Evolutionary conservation across 2,113 vertebrate species (phyloP).

Genomic region (Ptychochromis oligacanthus): DNA sequence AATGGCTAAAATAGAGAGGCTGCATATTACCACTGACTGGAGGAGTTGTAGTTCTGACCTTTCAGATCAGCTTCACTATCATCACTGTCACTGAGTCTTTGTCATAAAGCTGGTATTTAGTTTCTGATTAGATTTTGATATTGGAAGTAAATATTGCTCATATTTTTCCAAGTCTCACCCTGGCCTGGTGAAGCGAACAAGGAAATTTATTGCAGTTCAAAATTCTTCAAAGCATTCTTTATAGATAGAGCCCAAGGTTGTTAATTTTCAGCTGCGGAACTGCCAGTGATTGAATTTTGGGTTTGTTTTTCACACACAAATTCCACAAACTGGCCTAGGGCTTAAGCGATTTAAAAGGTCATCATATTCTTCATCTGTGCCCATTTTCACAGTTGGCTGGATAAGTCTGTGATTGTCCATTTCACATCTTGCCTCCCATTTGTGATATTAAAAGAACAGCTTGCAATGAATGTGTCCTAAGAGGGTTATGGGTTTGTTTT

Average conservation of each 20-base stretch:
- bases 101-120: neutral
- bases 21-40: neutral
- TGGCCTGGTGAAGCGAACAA: neutral
- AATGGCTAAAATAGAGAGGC: neutral
- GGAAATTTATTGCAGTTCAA: slow-evolving; percentile 1
- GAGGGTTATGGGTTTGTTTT: neutral
- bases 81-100: neutral
- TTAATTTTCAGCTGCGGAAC: neutral
- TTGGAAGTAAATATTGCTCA: neutral
- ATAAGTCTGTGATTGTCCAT: slow-evolving; percentile 19
- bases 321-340: neutral
- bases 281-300: neutral
- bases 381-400: slow-evolving; percentile 50
- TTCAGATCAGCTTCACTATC: neutral
- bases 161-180: neutral
- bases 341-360: slow-evolving; percentile 31
- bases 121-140: neutral
- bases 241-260: neutral
- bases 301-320: slow-evolving; percentile 3
- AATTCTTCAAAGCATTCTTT: neutral
- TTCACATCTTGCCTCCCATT: slow-evolving; percentile 22
- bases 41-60: neutral
- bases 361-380: slow-evolving; percentile 22
- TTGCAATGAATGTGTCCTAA: slow-evolving; percentile 27
- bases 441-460: slow-evolving; percentile 37